These are phyloP conservation scores for Styela clava DNA, from an alignment of 23 tunicate genomes.

Conservation along the genomic window DNA sequence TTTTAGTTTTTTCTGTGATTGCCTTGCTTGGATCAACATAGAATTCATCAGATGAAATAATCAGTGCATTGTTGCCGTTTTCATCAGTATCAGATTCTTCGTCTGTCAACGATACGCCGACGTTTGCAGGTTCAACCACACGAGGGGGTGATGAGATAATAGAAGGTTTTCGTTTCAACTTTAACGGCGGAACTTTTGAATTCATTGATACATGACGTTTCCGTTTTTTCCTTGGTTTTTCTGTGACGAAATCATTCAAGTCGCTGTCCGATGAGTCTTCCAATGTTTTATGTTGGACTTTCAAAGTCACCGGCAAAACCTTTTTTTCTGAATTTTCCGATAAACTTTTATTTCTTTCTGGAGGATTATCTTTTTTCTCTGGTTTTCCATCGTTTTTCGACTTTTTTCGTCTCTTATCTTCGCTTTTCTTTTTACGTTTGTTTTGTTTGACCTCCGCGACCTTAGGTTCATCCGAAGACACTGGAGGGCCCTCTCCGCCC, in stretches of 20 bases:
- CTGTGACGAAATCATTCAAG: conserved; percentile 17
- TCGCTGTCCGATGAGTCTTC: conserved; percentile 5
- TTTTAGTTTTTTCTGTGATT: background rate
- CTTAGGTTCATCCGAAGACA: background rate
- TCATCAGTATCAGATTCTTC: conserved; percentile 3
- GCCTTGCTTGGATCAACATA: background rate
- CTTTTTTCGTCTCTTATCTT: background rate
- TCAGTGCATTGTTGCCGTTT: background rate
- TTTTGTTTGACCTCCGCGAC: background rate
- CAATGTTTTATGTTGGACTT: background rate
- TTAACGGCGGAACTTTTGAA: conserved; percentile 1
- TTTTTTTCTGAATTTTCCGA: background rate
- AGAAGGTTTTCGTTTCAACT: background rate
- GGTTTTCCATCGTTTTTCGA: background rate
- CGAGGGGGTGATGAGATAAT: background rate
- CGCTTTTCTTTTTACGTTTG: conserved; percentile 50
- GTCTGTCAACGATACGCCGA: conserved; percentile 17
- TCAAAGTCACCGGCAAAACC: conserved; percentile 2
- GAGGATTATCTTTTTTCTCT: background rate
- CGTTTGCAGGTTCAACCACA: background rate
- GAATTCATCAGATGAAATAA: background rate
- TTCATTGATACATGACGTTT: conserved; percentile 8
- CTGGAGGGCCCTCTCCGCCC: background rate
- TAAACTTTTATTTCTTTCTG: background rate
- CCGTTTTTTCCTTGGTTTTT: conserved; percentile 22